A percentile compares a stretch with the other conserved stretches of the same genome.
These are phyloP conservation scores for Amphibalanus amphitrite DNA, from an alignment of 1,140 invertebrate genomes.

Conservation along the genomic window DNA sequence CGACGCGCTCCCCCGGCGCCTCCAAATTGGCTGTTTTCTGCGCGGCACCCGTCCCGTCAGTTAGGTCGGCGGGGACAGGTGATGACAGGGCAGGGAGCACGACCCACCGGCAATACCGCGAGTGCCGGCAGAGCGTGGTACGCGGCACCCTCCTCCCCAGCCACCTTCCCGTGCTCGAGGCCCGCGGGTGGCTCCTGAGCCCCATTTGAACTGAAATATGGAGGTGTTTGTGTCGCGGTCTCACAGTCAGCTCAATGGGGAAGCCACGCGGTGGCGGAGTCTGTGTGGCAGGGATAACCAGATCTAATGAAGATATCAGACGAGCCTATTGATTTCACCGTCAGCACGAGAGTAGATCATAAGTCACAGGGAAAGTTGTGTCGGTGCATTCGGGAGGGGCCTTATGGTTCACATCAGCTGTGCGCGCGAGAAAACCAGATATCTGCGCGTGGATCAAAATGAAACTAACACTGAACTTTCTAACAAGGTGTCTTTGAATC, in stretches of 20 bases:
- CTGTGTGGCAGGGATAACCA: not conserved
- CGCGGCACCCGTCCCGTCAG: too few relatives aligned
- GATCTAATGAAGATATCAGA: not conserved
- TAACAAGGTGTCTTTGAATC: too few relatives aligned
- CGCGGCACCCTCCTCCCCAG: too few relatives aligned
- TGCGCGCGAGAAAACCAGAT: too few relatives aligned
- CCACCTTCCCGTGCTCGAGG: too few relatives aligned
- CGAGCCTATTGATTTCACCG: not conserved
- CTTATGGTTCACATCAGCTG: too few relatives aligned
- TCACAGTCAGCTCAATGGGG: not conserved
- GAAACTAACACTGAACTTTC: too few relatives aligned
- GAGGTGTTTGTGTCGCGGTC: not conserved
- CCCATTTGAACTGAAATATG: not conserved
- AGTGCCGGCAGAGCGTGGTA: too few relatives aligned
- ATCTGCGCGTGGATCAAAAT: too few relatives aligned
- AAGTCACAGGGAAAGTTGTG: not conserved
- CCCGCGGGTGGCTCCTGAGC: too few relatives aligned
- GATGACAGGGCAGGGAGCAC: not conserved
- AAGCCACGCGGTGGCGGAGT: not conserved
- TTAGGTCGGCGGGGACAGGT: not conserved
- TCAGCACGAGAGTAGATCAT: not conserved
- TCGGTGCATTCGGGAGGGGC: not conserved
- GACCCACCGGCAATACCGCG: too few relatives aligned
- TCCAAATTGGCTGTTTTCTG: not conserved
- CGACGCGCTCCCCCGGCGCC: not conserved